Evolutionary conservation across 2,888 invertebrate genomes (phyloP), one percentile per base, ranked within the genome.

Genomic region (Monopis laevigella): DNA sequence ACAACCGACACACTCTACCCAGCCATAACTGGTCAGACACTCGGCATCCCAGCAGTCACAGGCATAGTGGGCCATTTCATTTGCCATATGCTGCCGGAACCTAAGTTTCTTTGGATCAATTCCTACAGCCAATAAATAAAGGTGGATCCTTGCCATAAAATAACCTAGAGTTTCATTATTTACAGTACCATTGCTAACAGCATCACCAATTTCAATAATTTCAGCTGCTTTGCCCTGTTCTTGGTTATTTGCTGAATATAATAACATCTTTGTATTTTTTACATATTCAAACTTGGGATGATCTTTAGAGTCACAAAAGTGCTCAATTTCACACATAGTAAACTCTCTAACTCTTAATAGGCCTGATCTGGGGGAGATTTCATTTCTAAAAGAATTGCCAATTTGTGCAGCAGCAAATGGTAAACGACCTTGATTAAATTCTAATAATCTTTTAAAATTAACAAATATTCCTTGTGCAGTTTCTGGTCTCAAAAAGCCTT

Each of bases 41-140:
- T 99, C 99, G 1, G 98, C 98, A 82, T 99, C 99, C 99, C 99
- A 99, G 64, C 99, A 99, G 65, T 99, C 99, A 68, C 94, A 92
- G 6, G 99, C 99, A 69, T 99, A 99, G 73, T 99, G 99, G 49
- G 99, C 99, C 99, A 99, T 99, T 80, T 99, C 99, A 73, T 99
- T 99, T 46, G 90, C 84, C 94, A 99, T 94, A 63, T 99, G 99
- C 64, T 99, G 99, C 19, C 99, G 87, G 78, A 99, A 99, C 29
- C 99, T 86, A 41, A 99, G 70, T 54, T 90, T 89, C 36, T 86
- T 85, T 0, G 90, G 82, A 56, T 96, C 92, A 41, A 99, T 88
- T 30, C 99, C 99, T 47, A 95, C 87, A 59, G 89, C 90, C 34
- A 90, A 58, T 56, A 99, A 74, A 67, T 96, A 99, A 58, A 87